phyloP scores from a whole-genome alignment of 1,140 invertebrate species.

The Grapholita molesta region DNA sequence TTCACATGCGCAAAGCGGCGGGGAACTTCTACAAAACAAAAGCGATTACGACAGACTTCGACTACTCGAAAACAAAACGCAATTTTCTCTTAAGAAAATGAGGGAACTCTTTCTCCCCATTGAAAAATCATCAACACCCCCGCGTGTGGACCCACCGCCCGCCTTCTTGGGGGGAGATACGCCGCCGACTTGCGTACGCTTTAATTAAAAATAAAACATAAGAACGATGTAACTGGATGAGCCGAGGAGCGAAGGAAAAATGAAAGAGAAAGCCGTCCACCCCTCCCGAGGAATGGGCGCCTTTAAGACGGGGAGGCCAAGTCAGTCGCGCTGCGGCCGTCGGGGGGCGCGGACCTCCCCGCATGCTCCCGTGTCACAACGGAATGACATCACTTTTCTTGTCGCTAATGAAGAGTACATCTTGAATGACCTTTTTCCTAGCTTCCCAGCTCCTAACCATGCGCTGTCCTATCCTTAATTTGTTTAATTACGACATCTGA shows the following conservation, averaged over 20 bases:
- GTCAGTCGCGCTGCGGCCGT: constrained; percentile 64
- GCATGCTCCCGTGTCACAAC: constrained; percentile 65
- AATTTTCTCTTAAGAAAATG: constrained; percentile 79
- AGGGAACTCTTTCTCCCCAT: constrained; percentile 78
- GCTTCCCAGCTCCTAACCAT: constrained; percentile 31
- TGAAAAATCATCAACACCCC: constrained; percentile 78
- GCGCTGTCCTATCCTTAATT: constrained; percentile 22
- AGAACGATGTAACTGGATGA: constrained; percentile 78
- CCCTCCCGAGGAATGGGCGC: constrained; percentile 42
- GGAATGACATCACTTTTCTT: constrained; percentile 76
- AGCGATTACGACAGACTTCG: constrained; percentile 77
- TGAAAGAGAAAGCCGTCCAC: constrained; percentile 76
- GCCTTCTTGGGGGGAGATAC: constrained; percentile 57
- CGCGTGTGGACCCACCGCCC: constrained; percentile 65
- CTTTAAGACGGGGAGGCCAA: constrained; percentile 37
- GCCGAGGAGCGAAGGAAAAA: constrained; percentile 77
- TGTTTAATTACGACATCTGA: not conserved
- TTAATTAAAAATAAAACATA: constrained; percentile 79
- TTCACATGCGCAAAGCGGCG: constrained; percentile 57
- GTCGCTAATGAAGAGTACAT: constrained; percentile 75
- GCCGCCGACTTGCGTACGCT: constrained; percentile 76
- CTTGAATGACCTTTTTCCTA: constrained; percentile 53
- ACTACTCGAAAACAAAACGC: constrained; percentile 78
- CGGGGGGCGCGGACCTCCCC: constrained; percentile 62
- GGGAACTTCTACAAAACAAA: constrained; percentile 71